Base-by-base conservation (phyloP, 2,113 vertebrate genomes). In the Atractosteus spatula region DNA sequence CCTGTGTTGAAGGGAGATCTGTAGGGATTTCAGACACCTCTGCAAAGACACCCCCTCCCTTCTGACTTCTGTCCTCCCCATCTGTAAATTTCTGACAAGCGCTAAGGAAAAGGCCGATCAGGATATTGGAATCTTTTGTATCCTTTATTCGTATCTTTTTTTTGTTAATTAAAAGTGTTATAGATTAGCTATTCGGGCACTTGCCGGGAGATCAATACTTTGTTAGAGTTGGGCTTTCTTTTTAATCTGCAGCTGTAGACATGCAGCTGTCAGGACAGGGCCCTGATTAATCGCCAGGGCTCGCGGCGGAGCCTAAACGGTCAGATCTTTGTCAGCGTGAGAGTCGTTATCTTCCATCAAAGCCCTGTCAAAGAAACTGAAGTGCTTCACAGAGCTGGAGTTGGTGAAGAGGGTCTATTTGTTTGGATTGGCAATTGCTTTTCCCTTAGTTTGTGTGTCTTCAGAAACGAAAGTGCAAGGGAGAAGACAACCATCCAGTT, bases 81-180 rank as follows among this genome's bases (percentile, higher is more conserved):
- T 51, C 47, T 5, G 5, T 51, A 10, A 7, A 51, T 51, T 59
- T 59, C 14, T 59, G 11, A 59, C 11, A 59, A 4, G 7, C 7
- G 14, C 8, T 3, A 8, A 13, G 17, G 17, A 8, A 68, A 55
- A 41, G 7, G 67, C 29, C 12, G 67, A 55, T 11, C 51, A 69
- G 55, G 51, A 56, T 41, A 41, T 17, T 17, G 14, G 13, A 12
- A 41, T 55, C 67, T 55, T 47, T 13, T 54, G 54, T 11, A 69
- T 55, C 55, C 47, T 56, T 41, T 69, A 51, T 16, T 7, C 51
- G 44, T 51, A 5, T 51, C 47, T 41, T 12, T 41, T n/a, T 59
- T 59, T 59, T 59, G 56, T 56, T 47, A 70, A 57, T 29, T 17
- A 69, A 41, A 70, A 59, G 57, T 70, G 56, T 69, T 59, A 70